These are phyloP conservation scores for Caenorhabditis plicata DNA, from an alignment of 2,888 invertebrate genomes.

Conservation along the genomic window DNA sequence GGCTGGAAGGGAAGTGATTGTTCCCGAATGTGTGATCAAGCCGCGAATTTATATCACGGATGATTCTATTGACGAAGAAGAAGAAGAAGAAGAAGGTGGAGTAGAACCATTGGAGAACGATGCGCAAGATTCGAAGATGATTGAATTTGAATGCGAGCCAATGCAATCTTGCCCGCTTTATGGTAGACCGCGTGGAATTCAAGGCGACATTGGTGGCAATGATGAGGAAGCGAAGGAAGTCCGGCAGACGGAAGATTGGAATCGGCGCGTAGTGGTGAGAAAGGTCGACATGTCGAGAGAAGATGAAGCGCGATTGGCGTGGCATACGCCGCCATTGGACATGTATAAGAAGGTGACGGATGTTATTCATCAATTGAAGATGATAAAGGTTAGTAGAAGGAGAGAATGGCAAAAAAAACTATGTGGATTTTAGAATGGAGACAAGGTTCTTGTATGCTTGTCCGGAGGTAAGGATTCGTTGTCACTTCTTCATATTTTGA, in stretches of 20 bases:
- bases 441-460: conserved; percentile 81
- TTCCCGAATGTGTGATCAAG: background rate
- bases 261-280: conserved; percentile 62
- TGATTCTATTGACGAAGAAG: background rate
- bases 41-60: conserved; percentile 6
- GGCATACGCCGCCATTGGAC: conserved; percentile 79
- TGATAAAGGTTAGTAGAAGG: conserved; percentile 37
- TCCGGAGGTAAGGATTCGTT: conserved; percentile 83
- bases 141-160: conserved; percentile 2
- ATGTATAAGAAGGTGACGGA: conserved; percentile 75
- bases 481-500: conserved; percentile 80
- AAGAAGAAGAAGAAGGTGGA: background rate
- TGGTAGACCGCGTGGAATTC: conserved; percentile 7
- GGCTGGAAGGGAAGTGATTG: background rate
- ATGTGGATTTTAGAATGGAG: conserved; percentile 77
- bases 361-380: conserved; percentile 42
- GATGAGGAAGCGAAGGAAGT: conserved; percentile 11
- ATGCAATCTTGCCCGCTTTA: background rate
- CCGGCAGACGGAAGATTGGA: conserved; percentile 45
- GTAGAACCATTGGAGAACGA: conserved; percentile 2
- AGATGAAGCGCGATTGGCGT: conserved; percentile 65
- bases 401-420: conserved; percentile 61
- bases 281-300: conserved; percentile 65
- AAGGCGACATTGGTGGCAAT: conserved; percentile 9
- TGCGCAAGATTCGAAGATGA: conserved; percentile 2